A percentile compares a stretch with the other conserved stretches of the same genome.
Conservation (phyloP, 2,113 vertebrate genomes). For the mouse (Mus musculus) region DNA sequence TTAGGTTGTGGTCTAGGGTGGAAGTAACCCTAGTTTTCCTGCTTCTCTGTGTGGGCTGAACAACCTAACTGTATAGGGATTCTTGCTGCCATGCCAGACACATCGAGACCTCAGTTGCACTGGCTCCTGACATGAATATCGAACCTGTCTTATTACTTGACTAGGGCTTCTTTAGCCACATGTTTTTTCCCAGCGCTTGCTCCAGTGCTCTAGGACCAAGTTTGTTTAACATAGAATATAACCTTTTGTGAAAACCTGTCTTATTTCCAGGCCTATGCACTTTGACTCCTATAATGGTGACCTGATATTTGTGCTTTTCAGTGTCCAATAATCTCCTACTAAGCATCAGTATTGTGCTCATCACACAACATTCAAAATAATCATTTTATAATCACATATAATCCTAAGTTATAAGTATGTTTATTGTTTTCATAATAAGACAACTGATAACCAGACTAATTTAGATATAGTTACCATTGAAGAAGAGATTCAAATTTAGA, state of each 20-base stretch:
- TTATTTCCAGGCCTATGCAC: neutral
- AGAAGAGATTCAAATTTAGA: neutral
- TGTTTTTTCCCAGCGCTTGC: neutral
- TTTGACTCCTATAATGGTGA: neutral
- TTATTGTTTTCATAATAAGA: neutral
- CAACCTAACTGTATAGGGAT: neutral
- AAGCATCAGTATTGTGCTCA: neutral
- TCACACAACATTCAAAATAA: neutral
- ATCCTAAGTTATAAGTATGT: neutral
- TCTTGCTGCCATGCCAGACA: neutral
- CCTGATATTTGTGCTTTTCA: neutral
- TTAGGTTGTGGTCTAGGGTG: neutral
- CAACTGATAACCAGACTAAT: neutral
- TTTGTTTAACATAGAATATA: neutral
- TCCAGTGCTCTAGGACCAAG: neutral
- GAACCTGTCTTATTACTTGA: constrained; percentile 4
- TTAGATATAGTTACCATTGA: neutral
- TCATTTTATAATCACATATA: neutral
- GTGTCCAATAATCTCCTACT: neutral
- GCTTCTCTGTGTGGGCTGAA: neutral
- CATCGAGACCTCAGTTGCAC: neutral
- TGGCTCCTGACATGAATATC: neutral
- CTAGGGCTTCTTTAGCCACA: neutral
- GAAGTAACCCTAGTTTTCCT: neutral
- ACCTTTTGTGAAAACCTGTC: neutral